A percentile compares a stretch with the other conserved stretches of the same genome.
These are phyloP conservation scores for Blastomussa wellsi DNA, from an alignment of 92 coral and sea anemone genomes.

Conservation along the genomic window DNA sequence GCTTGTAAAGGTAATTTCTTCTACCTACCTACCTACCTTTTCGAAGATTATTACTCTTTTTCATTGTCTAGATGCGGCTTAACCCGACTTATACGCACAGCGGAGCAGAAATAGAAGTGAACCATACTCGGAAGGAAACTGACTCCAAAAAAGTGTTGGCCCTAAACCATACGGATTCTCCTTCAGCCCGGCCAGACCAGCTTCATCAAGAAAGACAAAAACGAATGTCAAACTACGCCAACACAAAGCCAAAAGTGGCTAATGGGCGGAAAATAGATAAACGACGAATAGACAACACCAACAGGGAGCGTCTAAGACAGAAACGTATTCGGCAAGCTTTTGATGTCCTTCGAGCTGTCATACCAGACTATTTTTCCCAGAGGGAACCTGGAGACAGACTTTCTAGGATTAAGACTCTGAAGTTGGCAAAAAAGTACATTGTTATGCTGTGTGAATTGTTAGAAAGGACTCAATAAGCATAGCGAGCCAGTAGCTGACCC, in stretches of 20 bases:
- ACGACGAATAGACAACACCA: not conserved
- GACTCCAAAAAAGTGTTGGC: not conserved
- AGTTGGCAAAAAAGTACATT: not conserved
- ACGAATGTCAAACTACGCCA: not conserved
- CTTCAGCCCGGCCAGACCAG: not conserved
- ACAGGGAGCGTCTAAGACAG: not conserved
- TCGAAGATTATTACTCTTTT: not conserved
- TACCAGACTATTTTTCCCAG: not conserved
- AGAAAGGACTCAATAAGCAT: not conserved
- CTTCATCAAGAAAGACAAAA: not conserved
- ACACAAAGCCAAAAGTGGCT: not conserved
- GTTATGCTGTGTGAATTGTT: not conserved
- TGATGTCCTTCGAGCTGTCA: not conserved
- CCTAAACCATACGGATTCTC: not conserved
- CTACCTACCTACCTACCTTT: not conserved
- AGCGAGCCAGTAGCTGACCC: not conserved
- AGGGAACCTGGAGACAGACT: constrained; percentile 12
- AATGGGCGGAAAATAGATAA: not conserved
- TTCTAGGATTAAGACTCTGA: not conserved
- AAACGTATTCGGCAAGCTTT: constrained; percentile 1
- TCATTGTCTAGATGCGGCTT: not conserved
- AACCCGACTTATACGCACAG: not conserved
- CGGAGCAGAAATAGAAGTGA: not conserved
- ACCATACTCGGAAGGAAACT: not conserved
- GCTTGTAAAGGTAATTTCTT: too few species aligned